phyloP scores from a whole-genome alignment of 2,888 invertebrate genomes.

The Stictocephala bisonia region DNA sequence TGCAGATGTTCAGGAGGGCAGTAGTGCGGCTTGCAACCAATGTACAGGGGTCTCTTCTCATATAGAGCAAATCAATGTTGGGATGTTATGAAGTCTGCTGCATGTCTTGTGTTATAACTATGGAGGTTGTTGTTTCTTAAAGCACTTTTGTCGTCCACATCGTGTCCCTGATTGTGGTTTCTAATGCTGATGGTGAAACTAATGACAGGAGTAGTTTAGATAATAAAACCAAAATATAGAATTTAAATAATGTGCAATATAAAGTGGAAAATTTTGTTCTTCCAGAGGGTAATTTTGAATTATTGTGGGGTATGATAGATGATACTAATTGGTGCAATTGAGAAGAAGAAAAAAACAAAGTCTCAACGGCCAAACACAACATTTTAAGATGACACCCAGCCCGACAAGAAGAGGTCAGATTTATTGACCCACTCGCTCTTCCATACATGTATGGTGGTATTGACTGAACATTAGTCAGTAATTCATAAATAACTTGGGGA shows the following conservation, averaged over 20 bases:
- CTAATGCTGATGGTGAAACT: background rate
- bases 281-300: slow-evolving; percentile 5
- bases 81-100: too few species aligned
- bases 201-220: background rate
- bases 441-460: too few species aligned
- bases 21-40: too few species aligned
- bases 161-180: background rate
- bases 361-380: background rate
- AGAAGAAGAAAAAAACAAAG: slow-evolving; percentile 5
- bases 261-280: background rate
- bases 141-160: too few species aligned
- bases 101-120: too few species aligned
- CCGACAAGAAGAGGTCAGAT: background rate
- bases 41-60: too few species aligned
- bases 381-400: slow-evolving; percentile 2
- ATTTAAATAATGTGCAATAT: background rate
- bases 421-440: background rate
- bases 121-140: too few species aligned
- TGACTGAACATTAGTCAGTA: background rate
- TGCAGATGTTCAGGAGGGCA: too few species aligned
- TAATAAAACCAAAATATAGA: background rate
- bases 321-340: background rate
- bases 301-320: background rate
- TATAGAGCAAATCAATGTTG: too few species aligned
- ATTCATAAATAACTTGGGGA: too few species aligned